Percentiles rank a stretch among this genome's conserved stretches.
phyloP scores from a whole-genome alignment of 2,888 invertebrate species.

The Netelia melanura region DNA sequence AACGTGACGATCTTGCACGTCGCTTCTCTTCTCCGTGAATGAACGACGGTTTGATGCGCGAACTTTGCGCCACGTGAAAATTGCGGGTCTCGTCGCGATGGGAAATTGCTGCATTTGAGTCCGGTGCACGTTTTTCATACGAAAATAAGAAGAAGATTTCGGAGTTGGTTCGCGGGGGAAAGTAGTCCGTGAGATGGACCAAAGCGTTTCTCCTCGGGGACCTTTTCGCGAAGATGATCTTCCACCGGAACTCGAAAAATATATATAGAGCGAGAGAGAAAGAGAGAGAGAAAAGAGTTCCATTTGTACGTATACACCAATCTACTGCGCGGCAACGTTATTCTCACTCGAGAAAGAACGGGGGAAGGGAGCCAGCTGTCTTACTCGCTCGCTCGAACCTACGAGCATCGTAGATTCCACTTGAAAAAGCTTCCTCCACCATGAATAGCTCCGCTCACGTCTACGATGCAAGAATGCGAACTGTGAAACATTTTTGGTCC shows the following conservation, averaged over 20 bases:
- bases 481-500: slow-evolving; percentile 60
- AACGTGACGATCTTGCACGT: not conserved
- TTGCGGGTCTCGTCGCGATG: slow-evolving; percentile 18
- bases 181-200: slow-evolving; percentile 11
- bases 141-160: slow-evolving; percentile 50
- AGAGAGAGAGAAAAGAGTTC: no score
- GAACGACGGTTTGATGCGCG: slow-evolving; percentile 44
- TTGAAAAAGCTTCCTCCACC: slow-evolving; percentile 58
- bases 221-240: slow-evolving; percentile 57
- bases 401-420: slow-evolving; percentile 60
- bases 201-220: slow-evolving; percentile 63
- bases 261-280: not conserved
- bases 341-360: slow-evolving; percentile 57
- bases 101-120: slow-evolving; percentile 56
- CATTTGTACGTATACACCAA: not conserved
- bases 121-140: slow-evolving; percentile 59
- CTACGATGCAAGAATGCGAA: slow-evolving; percentile 52
- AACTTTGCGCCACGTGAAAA: slow-evolving; percentile 39
- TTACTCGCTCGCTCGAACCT: slow-evolving; percentile 47
- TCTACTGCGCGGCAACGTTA: slow-evolving; percentile 50
- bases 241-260: slow-evolving; percentile 6
- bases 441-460: slow-evolving; percentile 42
- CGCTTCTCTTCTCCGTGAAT: slow-evolving; percentile 14
- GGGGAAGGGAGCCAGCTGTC: not conserved
- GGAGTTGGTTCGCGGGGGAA: slow-evolving; percentile 19